These are phyloP conservation scores for Monochamus saltuarius DNA, from an alignment of 1,140 invertebrate genomes.

Conservation along the genomic window DNA sequence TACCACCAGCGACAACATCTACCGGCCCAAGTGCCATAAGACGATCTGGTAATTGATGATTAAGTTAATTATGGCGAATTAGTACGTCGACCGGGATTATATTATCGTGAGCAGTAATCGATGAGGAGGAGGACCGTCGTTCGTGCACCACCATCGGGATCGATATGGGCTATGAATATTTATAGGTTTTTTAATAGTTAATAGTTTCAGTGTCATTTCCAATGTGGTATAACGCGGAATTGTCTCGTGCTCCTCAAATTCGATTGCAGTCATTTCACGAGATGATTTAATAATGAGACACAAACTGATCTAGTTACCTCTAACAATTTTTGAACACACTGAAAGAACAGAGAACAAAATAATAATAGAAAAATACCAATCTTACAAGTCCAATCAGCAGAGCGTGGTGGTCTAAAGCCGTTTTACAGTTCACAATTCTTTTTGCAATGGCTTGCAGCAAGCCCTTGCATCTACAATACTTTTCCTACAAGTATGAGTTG, in stretches of 20 bases:
- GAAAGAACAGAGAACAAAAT: not conserved
- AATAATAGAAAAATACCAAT: no score
- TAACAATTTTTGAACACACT: no score
- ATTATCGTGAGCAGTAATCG: constrained; percentile 33
- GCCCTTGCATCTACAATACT: no score
- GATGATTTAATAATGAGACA: no score
- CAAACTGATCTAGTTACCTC: not conserved
- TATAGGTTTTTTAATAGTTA: not conserved
- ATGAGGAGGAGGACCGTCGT: constrained; percentile 5
- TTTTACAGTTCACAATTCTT: no score
- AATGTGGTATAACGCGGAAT: no score
- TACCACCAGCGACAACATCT: constrained; percentile 22
- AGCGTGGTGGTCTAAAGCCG: no score
- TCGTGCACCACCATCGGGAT: constrained; percentile 8
- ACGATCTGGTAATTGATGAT: constrained; percentile 46
- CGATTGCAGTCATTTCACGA: no score
- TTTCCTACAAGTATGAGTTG: no score
- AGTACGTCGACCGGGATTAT: constrained; percentile 33
- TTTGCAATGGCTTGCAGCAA: no score
- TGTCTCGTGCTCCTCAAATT: not conserved
- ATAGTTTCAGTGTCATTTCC: no score
- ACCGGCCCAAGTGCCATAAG: constrained; percentile 33
- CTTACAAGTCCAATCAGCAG: no score
- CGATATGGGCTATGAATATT: constrained; percentile 19
- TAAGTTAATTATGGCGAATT: constrained; percentile 48